phyloP scores from a whole-genome alignment of 2,797 vertebrate genomes.

The Trematocara caparti region DNA sequence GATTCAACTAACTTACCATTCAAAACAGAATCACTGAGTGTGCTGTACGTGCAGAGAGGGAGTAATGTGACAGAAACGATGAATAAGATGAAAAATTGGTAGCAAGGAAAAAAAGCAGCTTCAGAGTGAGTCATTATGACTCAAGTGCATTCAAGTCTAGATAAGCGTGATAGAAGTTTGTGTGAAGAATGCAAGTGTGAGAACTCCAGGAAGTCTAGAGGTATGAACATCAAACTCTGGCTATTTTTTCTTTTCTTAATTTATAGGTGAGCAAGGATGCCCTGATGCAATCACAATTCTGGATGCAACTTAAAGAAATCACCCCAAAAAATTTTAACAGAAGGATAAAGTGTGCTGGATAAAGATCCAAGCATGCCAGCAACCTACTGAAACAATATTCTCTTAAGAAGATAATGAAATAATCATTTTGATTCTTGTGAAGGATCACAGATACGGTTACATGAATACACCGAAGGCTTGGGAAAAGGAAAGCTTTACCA shows the following conservation, averaged over 20 bases:
- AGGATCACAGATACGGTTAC: not conserved
- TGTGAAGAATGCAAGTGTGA: not conserved
- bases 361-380: not conserved
- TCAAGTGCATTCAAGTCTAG: not conserved
- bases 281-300: not conserved
- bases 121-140: not conserved
- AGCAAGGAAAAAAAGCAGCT: not conserved
- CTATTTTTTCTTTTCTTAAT: not conserved
- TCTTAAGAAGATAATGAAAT: not conserved
- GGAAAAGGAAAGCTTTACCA: not conserved
- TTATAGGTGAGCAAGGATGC: not conserved
- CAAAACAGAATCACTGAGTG: not conserved
- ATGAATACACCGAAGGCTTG: not conserved
- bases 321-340: not conserved
- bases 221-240: not conserved
- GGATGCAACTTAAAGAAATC: not conserved
- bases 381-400: not conserved
- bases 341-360: accelerated
- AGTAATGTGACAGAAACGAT: not conserved
- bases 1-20: not conserved
- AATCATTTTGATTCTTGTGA: not conserved
- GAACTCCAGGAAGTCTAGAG: not conserved
- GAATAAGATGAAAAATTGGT: not conserved
- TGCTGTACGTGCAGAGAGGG: not conserved
- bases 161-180: not conserved